Evolutionary conservation across 1,140 invertebrate species (phyloP).

Genomic region (Nebria ingens): DNA sequence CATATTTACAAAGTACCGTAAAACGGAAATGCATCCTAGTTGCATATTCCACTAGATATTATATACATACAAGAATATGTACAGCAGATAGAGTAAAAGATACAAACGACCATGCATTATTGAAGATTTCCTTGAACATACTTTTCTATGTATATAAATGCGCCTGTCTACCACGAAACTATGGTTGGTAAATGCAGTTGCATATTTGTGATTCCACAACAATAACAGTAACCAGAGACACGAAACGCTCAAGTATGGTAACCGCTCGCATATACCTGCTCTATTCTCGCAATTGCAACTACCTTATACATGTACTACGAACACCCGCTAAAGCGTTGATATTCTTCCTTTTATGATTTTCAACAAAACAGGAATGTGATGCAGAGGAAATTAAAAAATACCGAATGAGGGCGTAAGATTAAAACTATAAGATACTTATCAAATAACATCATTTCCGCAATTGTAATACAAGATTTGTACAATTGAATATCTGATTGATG

Average conservation of each 20-base stretch:
- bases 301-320: not conserved
- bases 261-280: not conserved
- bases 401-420: not conserved
- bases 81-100: too few relatives aligned
- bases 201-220: constrained; percentile 7
- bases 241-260: not conserved
- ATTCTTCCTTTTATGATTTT: too few relatives aligned
- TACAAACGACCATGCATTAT: too few relatives aligned
- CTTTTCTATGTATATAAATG: not conserved
- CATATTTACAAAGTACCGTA: too few relatives aligned
- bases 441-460: too few relatives aligned
- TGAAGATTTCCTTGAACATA: constrained; percentile 2
- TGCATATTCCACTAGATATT: too few relatives aligned
- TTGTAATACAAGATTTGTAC: too few relatives aligned
- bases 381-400: not conserved
- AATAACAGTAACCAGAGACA: not conserved
- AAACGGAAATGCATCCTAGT: not conserved
- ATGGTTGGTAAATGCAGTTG: not conserved
- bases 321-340: too few relatives aligned
- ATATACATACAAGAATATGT: too few relatives aligned
- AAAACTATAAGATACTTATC: too few relatives aligned
- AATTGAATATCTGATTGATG: too few relatives aligned
- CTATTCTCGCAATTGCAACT: not conserved
- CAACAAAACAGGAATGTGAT: not conserved
- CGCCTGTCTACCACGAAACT: too few relatives aligned